These are phyloP conservation scores for Philopotamus ludificatus DNA, from an alignment of 1,140 invertebrate species.

Conservation along the genomic window DNA sequence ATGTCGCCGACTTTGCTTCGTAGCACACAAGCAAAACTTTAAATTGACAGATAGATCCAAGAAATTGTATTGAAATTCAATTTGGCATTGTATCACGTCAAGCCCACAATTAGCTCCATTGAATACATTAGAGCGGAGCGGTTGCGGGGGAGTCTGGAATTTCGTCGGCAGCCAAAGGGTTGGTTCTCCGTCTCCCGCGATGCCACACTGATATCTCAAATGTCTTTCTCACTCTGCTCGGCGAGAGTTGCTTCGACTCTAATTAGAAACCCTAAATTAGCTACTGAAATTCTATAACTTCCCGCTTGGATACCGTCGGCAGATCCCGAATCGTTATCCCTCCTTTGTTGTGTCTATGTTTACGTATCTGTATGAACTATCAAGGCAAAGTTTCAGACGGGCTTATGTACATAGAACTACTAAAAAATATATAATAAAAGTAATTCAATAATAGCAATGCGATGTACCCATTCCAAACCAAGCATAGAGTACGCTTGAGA, in stretches of 20 bases:
- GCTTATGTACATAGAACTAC: too few relatives aligned
- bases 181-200: neutral
- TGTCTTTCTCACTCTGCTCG: neutral
- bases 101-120: neutral
- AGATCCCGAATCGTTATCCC: slow-evolving; percentile 6
- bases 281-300: slow-evolving; percentile 22
- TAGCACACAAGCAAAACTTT: too few relatives aligned
- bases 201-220: neutral
- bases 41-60: too few relatives aligned
- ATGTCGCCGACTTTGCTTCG: too few relatives aligned
- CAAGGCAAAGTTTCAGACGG: too few relatives aligned
- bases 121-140: neutral
- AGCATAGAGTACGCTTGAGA: too few relatives aligned
- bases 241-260: slow-evolving; percentile 14
- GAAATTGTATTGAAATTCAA: too few relatives aligned
- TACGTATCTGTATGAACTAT: too few relatives aligned
- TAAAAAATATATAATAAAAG: too few relatives aligned
- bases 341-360: slow-evolving; percentile 9
- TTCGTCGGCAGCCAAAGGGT: neutral
- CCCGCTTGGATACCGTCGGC: neutral
- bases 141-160: neutral
- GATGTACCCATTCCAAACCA: too few relatives aligned
- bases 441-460: too few relatives aligned
- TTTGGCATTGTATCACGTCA: too few relatives aligned
- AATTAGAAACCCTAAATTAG: slow-evolving; percentile 31